phyloP scores from a whole-genome alignment of 2,797 vertebrate species.

The Carapus acus region DNA sequence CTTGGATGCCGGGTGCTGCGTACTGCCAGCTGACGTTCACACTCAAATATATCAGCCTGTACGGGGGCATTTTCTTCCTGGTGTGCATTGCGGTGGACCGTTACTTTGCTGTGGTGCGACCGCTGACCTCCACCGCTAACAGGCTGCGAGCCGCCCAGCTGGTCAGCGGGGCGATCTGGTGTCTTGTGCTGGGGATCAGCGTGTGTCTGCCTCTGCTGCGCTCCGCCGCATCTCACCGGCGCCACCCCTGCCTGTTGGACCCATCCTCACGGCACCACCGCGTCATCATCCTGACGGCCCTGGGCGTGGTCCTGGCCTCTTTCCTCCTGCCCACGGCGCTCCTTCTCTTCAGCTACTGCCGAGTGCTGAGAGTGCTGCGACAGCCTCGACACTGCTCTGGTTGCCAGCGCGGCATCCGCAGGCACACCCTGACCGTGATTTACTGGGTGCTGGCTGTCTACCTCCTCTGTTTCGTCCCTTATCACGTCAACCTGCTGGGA shows the following conservation, averaged over 20 bases:
- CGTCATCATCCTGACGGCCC: constrained; percentile 56
- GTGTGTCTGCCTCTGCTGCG: constrained; percentile 56
- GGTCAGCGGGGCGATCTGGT: constrained; percentile 66
- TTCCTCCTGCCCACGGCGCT: constrained; percentile 64
- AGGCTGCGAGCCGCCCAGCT: constrained; percentile 49
- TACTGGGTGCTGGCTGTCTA: constrained; percentile 70
- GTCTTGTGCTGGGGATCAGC: constrained; percentile 66
- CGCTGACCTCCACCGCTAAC: constrained; percentile 34
- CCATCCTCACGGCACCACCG: constrained; percentile 52
- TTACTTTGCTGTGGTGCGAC: constrained; percentile 68
- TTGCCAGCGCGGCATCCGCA: constrained; percentile 21
- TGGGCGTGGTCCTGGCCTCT: constrained; percentile 56
- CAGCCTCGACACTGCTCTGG: constrained; percentile 39
- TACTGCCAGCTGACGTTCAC: constrained; percentile 70
- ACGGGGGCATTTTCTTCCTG: constrained; percentile 74
- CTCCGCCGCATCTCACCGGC: constrained; percentile 30
- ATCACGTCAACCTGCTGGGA: constrained; percentile 70
- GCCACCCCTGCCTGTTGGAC: constrained; percentile 60
- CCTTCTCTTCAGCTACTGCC: constrained; percentile 70
- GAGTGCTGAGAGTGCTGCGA: constrained; percentile 58
- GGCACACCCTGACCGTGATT: constrained; percentile 63
- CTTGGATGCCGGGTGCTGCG: constrained; percentile 46
- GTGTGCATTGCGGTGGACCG: constrained; percentile 72
- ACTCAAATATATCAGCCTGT: constrained; percentile 73
- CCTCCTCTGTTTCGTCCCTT: constrained; percentile 70